Evolutionary conservation across 1,140 invertebrate species (phyloP).

Genomic region (Aphidius ervi): DNA sequence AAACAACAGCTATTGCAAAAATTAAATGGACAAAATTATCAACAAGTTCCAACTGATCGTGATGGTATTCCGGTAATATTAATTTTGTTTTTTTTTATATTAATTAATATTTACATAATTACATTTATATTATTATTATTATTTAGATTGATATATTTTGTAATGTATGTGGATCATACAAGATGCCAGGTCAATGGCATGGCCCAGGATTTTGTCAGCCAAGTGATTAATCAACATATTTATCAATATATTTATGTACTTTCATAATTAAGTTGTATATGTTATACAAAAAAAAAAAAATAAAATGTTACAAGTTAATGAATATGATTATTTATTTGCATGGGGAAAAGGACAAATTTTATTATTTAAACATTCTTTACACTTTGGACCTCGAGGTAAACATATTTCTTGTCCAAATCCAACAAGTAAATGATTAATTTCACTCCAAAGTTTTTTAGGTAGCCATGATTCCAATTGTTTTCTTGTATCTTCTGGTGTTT

Average conservation of each 20-base stretch:
- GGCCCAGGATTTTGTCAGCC: slow-evolving; percentile 18
- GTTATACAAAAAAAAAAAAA: not conserved
- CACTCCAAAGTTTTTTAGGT: slow-evolving; percentile 79
- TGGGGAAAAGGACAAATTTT: slow-evolving; percentile 75
- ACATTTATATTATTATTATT: not conserved
- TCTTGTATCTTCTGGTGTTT: slow-evolving; percentile 85
- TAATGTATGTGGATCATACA: slow-evolving; percentile 8
- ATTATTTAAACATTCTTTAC: slow-evolving; percentile 76
- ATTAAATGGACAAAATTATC: slow-evolving; percentile 16
- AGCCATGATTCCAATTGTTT: slow-evolving; percentile 84
- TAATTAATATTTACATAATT: not conserved
- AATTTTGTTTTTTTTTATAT: not conserved
- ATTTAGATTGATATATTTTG: slow-evolving; percentile 14
- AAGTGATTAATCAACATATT: slow-evolving; percentile 5
- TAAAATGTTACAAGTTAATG: not conserved
- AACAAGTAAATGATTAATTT: slow-evolving; percentile 89
- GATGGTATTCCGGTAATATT: slow-evolving; percentile 3
- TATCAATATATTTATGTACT: not conserved
- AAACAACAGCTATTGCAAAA: slow-evolving; percentile 16
- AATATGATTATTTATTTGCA: slow-evolving; percentile 10
- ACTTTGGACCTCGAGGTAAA: slow-evolving; percentile 75
- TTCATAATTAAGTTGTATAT: too few species aligned
- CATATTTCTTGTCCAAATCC: slow-evolving; percentile 96
- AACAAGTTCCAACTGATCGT: not conserved
- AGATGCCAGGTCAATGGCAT: slow-evolving; percentile 20